phyloP scores from a whole-genome alignment of 2,113 vertebrate genomes.

The Myrmophylax atrothorax region DNA sequence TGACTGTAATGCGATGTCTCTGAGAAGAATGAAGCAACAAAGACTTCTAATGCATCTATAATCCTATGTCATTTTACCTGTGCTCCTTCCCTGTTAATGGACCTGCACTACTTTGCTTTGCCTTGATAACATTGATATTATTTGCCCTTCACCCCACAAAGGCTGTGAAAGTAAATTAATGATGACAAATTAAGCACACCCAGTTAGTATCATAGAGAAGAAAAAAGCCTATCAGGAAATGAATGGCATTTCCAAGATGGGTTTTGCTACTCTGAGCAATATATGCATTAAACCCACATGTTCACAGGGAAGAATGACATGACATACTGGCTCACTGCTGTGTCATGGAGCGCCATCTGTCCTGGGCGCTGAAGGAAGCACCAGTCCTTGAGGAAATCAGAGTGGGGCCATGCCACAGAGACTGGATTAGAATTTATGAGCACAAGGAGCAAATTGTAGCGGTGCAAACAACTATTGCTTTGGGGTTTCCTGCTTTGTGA shows the following conservation, averaged over 20 bases:
- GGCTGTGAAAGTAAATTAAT: neutral
- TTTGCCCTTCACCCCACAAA: neutral
- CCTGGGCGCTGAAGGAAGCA: neutral
- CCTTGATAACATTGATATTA: neutral
- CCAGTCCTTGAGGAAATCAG: neutral
- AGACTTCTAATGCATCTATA: neutral
- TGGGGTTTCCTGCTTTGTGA: neutral
- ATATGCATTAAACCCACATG: accelerated
- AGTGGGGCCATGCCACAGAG: neutral
- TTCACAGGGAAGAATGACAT: neutral
- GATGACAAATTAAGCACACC: neutral
- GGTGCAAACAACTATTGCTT: neutral
- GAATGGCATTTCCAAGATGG: neutral
- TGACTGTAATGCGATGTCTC: neutral
- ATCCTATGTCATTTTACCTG: neutral
- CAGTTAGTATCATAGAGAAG: neutral
- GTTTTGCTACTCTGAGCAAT: neutral
- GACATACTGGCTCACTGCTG: neutral
- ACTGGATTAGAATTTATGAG: neutral
- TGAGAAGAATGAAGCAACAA: neutral
- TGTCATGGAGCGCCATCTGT: neutral
- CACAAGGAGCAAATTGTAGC: neutral
- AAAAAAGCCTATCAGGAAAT: neutral
- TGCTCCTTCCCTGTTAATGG: neutral
- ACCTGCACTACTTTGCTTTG: neutral